phyloP scores from a whole-genome alignment of 2,113 vertebrate genomes.

The Cinclus mexicanus region DNA sequence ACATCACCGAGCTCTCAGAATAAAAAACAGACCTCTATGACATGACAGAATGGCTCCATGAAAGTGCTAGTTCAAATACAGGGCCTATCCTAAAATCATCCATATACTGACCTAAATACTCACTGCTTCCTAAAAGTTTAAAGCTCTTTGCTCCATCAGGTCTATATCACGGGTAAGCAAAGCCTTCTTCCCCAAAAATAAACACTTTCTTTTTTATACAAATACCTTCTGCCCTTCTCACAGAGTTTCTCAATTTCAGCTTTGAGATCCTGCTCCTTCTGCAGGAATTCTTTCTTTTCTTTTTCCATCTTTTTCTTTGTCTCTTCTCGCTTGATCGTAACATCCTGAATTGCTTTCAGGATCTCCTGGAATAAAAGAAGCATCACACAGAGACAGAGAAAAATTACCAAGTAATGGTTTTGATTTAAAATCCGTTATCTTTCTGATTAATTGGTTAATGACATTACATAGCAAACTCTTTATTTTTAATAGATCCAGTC shows the following conservation, averaged over 20 bases:
- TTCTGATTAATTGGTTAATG: background rate
- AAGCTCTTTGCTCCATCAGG: background rate
- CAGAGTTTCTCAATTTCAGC: constrained; percentile 82
- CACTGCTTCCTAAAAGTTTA: rapidly evolving
- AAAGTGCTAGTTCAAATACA: rapidly evolving
- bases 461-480: background rate
- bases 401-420: rapidly evolving
- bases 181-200: rapidly evolving
- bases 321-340: constrained; percentile 81
- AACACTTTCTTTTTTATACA: rapidly evolving
- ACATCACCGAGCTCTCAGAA: rapidly evolving
- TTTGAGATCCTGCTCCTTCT: constrained; percentile 83
- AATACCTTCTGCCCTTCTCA: constrained; percentile 80
- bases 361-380: constrained; percentile 61
- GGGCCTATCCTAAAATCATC: no score
- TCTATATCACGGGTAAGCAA: rapidly evolving
- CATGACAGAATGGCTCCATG: rapidly evolving
- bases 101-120: rapidly evolving
- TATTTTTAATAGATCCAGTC: background rate
- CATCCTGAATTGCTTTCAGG: constrained; percentile 75
- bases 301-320: constrained; percentile 85
- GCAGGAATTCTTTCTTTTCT: constrained; percentile 83
- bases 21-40: background rate
- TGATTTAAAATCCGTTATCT: rapidly evolving
- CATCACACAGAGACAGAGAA: background rate